Percentiles rank a stretch among this genome's conserved stretches.
Evolutionary conservation across 1,140 invertebrate species (phyloP).

Genomic region (Asobara japonica): DNA sequence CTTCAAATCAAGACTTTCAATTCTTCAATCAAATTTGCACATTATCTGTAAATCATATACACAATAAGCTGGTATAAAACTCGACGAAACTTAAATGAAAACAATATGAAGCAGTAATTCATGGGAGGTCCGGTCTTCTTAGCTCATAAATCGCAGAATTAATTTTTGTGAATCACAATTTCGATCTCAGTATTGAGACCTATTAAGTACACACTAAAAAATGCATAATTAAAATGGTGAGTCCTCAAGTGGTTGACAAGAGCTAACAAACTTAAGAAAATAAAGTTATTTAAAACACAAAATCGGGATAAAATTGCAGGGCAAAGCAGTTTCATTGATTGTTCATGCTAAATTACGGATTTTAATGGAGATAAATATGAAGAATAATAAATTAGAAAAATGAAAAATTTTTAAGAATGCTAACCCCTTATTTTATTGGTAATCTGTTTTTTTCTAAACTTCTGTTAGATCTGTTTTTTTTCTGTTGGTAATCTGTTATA

Average conservation of each 20-base stretch:
- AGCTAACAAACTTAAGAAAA: not conserved
- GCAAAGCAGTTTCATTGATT: not conserved
- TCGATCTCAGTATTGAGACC: too few species aligned
- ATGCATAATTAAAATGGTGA: too few species aligned
- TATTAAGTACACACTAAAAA: too few species aligned
- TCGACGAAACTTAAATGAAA: conserved; percentile 4
- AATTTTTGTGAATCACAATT: too few species aligned
- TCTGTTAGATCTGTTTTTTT: too few species aligned
- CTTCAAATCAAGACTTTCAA: too few species aligned
- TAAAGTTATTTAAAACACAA: not conserved
- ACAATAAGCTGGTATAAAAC: conserved; percentile 7
- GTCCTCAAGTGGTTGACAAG: too few species aligned
- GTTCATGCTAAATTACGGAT: not conserved
- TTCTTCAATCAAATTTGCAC: too few species aligned
- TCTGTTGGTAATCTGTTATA: too few species aligned
- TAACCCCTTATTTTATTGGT: too few species aligned
- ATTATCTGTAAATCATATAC: not conserved
- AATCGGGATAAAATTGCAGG: not conserved
- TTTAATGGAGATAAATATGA: not conserved
- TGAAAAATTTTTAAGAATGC: not conserved
- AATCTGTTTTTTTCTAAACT: too few species aligned
- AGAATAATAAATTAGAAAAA: not conserved
- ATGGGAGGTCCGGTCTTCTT: not conserved
- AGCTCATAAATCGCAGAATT: not conserved
- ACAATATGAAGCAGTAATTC: conserved; percentile 12